Base-by-base conservation (phyloP, 2,797 vertebrate species). In the Buceros bicornis region DNA sequence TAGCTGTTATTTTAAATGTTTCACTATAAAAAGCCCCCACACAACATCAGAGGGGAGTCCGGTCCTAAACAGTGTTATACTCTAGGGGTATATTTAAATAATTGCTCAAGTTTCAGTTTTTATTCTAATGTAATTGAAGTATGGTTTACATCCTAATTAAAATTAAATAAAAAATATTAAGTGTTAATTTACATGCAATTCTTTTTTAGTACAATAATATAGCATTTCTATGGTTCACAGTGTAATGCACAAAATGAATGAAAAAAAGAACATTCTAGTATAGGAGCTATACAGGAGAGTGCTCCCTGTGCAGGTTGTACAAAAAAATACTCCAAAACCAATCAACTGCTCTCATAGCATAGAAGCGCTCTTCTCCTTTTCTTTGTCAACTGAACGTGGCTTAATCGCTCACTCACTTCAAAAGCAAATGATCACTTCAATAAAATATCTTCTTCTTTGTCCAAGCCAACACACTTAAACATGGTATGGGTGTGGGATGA, bases 1-100 rank as follows among this genome's bases (percentile, higher is more conserved):
- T 97, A 97, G 76, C 74, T 82, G 79, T 94, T 96, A 94, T 94
- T 96, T 94, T 95, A 96, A 94, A 91, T 48, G 86, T 81, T 96
- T 91, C 67, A 58, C 79, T 80, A 50, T 87, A 87, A 93, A 96
- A 92, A 61, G 16, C 22, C 73, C 53, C 21, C 83, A 62, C 48
- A 77, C 58, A 94, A 83, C 87, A 91, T 89, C 82, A 94, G 95
- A 94, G 66, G 53, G 74, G 54, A 97, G 71, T 67, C 87, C 42
- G 1, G 58, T 86, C 53, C 45, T 84, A 94, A 94, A 78, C 56
- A 82, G 54, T 67, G 74, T 69, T 97, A 62, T 78, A 78, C 79
- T 92, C 90, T 91, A 18, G 76, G 53, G 85, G 45, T 96, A 67
- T 86, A 74, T 95, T 97, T 96, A 97, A 97, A 89, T 91, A 95